A percentile compares a stretch with the other conserved stretches of the same genome.
These are phyloP conservation scores for Pristiophorus japonicus DNA, from an alignment of 2,113 vertebrate species.

Conservation along the genomic window DNA sequence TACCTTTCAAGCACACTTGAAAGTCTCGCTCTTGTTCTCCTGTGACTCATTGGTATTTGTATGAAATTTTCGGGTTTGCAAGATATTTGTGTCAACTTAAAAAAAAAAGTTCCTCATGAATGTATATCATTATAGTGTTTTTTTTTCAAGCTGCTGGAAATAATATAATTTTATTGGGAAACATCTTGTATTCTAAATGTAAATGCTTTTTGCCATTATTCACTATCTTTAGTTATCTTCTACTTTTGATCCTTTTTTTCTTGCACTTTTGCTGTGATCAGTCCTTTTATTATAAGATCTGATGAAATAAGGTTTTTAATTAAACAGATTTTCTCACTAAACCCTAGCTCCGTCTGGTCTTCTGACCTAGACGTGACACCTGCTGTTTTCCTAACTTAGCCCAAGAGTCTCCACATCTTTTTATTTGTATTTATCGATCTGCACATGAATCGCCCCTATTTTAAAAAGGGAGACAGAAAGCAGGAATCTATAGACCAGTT, in stretches of 20 bases:
- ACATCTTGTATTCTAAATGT: neutral
- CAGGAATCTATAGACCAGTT: too few relatives aligned
- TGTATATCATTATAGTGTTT: neutral
- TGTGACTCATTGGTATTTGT: neutral
- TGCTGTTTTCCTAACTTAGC: neutral
- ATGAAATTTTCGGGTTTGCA: neutral
- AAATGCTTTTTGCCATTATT: neutral
- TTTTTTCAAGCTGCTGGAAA: neutral
- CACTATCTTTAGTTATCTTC: neutral
- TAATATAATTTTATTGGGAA: neutral
- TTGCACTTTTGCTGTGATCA: too few relatives aligned
- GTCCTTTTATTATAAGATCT: too few relatives aligned
- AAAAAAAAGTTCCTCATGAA: conserved; percentile 1
- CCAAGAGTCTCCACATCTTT: neutral
- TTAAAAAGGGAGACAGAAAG: too few relatives aligned
- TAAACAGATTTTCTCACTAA: neutral
- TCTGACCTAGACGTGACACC: neutral
- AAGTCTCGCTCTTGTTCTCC: neutral
- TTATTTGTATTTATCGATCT: neutral
- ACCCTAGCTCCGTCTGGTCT: neutral
- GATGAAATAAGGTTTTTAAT: neutral
- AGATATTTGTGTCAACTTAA: neutral
- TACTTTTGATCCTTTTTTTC: too few relatives aligned
- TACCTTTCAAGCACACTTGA: neutral
- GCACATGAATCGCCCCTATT: too few relatives aligned